Conservation (phyloP, 2,888 invertebrate species). For the Gerris lacustris region DNA sequence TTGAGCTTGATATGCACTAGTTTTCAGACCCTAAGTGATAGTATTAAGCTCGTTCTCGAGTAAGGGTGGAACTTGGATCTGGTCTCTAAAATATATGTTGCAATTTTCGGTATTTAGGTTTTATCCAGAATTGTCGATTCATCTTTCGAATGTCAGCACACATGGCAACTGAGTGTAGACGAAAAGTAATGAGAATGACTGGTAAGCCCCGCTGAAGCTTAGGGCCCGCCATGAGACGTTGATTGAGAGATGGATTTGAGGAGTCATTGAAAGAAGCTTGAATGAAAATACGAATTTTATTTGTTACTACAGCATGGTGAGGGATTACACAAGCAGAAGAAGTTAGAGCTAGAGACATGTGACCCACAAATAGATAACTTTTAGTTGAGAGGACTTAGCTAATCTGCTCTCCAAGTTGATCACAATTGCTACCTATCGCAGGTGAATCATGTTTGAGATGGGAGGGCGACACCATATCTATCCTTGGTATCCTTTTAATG, state of each 20-base stretch:
- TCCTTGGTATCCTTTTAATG: too few relatives aligned
- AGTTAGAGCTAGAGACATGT: slow-evolving; percentile 18
- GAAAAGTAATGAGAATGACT: slow-evolving; percentile 22
- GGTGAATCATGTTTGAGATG: too few relatives aligned
- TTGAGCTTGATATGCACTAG: slow-evolving; percentile 33
- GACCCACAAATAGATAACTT: slow-evolving; percentile 2
- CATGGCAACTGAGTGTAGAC: not conserved
- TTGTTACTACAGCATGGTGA: slow-evolving; percentile 30
- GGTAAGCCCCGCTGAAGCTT: slow-evolving; percentile 33
- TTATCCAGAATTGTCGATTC: not conserved
- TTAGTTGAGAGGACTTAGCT: not conserved
- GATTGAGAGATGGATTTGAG: slow-evolving; percentile 16
- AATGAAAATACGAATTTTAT: slow-evolving; percentile 33
- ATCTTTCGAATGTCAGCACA: not conserved
- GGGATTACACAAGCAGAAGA: slow-evolving; percentile 34
- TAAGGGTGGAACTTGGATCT: slow-evolving; percentile 27
- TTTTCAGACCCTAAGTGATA: slow-evolving; percentile 14
- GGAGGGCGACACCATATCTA: too few relatives aligned
- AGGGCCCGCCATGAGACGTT: slow-evolving; percentile 28
- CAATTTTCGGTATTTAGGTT: slow-evolving; percentile 15
- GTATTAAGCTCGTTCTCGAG: slow-evolving; percentile 35
- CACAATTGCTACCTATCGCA: too few relatives aligned
- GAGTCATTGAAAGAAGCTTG: slow-evolving; percentile 16
- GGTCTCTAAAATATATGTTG: slow-evolving; percentile 35
- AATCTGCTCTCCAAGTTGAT: too few relatives aligned